Percentiles rank a stretch among this genome's conserved stretches.
Evolutionary conservation across 1,140 invertebrate genomes (phyloP).

Genomic region (Leptopilina boulardi): DNA sequence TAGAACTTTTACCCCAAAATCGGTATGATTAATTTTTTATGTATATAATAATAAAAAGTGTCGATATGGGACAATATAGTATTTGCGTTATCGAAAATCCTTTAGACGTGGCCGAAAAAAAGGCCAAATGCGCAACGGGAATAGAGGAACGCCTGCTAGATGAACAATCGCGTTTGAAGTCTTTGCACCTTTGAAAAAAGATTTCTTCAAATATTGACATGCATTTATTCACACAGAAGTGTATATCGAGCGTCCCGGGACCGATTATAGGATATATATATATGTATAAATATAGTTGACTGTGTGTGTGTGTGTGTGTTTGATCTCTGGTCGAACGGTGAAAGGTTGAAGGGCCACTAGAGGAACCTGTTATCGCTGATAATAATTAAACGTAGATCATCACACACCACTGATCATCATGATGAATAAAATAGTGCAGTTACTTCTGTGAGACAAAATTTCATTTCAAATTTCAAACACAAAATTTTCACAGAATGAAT

Average conservation of each 20-base stretch:
- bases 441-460: too few relatives aligned
- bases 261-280: neutral
- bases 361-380: constrained; percentile 15
- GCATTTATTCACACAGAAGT: neutral
- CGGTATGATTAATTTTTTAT: too few relatives aligned
- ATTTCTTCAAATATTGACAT: constrained; percentile 15
- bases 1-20: too few relatives aligned
- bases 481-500: too few relatives aligned
- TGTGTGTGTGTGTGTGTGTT: neutral
- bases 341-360: neutral
- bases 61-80: too few relatives aligned
- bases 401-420: neutral
- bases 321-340: constrained; percentile 26
- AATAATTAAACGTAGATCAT: constrained; percentile 17
- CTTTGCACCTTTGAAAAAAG: neutral
- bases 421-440: too few relatives aligned
- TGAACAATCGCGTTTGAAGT: neutral
- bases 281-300: neutral
- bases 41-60: too few relatives aligned
- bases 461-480: too few relatives aligned
- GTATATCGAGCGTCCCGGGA: constrained; percentile 15
- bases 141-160: neutral
- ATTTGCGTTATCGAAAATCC: neutral
- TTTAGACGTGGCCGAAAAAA: neutral
- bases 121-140: neutral